Percentiles rank a stretch among this genome's conserved stretches.
Evolutionary conservation across 2,113 vertebrate species (phyloP).

Genomic region (Dicrurus megarhynchus): DNA sequence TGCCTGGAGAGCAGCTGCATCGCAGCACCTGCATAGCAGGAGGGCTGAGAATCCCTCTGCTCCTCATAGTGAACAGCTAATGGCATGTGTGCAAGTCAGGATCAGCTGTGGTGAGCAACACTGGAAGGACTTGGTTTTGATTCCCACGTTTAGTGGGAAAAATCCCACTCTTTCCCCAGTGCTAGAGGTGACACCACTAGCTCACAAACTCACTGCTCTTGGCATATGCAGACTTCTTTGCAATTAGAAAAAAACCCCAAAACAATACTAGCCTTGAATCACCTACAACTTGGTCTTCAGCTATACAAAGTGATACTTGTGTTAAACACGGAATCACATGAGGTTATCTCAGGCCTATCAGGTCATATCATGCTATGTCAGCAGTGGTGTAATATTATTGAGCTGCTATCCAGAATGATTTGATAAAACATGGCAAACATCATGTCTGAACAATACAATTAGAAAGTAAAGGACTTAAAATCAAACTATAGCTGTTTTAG

Average conservation of each 20-base stretch:
- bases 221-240: neutral
- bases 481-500: neutral
- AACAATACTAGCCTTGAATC: neutral
- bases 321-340: neutral
- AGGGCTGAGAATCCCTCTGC: neutral
- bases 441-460: neutral
- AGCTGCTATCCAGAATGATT: neutral
- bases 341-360: neutral
- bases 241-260: neutral
- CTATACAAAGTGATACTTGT: neutral
- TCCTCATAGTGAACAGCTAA: neutral
- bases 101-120: neutral
- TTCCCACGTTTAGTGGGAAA: neutral
- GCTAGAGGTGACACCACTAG: neutral
- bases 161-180: neutral
- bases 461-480: neutral
- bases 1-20: neutral
- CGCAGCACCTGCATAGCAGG: accelerated
- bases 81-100: neutral
- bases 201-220: neutral
- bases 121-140: neutral
- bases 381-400: neutral
- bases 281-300: neutral
- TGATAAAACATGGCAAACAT: neutral
- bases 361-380: neutral